These are phyloP conservation scores for Ctenosaura bakeri DNA, from an alignment of 2,797 vertebrate species.

Conservation along the genomic window DNA sequence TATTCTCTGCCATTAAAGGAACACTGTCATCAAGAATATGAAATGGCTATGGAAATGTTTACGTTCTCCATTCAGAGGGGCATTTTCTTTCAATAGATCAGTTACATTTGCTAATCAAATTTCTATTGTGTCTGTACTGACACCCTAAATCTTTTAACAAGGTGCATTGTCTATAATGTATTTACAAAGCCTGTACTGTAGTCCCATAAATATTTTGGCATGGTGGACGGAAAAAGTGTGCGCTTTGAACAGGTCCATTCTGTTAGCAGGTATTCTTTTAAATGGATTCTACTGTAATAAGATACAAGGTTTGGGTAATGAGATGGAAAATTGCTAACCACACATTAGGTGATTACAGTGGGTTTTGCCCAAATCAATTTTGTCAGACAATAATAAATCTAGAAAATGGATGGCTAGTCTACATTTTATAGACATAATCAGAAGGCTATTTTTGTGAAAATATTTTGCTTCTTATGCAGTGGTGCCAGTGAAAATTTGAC, in stretches of 20 bases:
- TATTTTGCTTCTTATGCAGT: constrained; percentile 63
- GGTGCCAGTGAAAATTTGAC: constrained; percentile 25
- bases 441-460: constrained; percentile 65
- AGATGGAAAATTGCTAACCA: constrained; percentile 75
- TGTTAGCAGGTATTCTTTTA: constrained; percentile 74
- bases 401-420: constrained; percentile 62
- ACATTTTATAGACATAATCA: constrained; percentile 60
- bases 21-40: neutral
- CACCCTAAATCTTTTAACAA: constrained; percentile 33
- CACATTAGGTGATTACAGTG: constrained; percentile 66
- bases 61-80: constrained; percentile 28
- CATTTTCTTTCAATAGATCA: constrained; percentile 39
- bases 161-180: constrained; percentile 10
- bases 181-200: constrained; percentile 56
- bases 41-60: constrained; percentile 42
- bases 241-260: constrained; percentile 63
- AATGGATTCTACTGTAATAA: constrained; percentile 67
- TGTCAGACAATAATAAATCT: constrained; percentile 76
- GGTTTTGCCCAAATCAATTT: constrained; percentile 73
- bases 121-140: constrained; percentile 42
- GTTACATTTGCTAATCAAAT: constrained; percentile 40
- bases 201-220: constrained; percentile 67
- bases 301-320: constrained; percentile 73
- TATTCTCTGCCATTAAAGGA: constrained; percentile 9
- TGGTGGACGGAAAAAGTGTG: constrained; percentile 68